These are phyloP conservation scores for Numenius arquata DNA, from an alignment of 2,113 vertebrate genomes.

Conservation along the genomic window DNA sequence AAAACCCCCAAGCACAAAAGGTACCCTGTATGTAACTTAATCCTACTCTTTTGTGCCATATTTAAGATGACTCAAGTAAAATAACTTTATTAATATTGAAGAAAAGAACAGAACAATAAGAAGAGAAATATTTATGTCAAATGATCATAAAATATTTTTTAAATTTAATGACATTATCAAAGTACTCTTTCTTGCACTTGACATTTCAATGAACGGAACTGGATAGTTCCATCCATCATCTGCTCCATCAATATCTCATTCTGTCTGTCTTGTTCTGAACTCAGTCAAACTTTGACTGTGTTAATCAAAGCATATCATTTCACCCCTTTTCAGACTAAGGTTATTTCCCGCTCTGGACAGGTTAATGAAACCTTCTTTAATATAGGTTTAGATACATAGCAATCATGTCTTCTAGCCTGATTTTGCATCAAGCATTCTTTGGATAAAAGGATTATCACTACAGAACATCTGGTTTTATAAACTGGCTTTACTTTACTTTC, in stretches of 20 bases:
- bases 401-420: background rate
- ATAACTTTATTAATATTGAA: background rate
- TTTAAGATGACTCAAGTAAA: background rate
- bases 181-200: background rate
- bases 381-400: background rate
- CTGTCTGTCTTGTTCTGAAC: background rate
- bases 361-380: background rate
- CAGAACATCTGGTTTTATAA: conserved; percentile 26
- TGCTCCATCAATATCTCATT: background rate
- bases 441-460: conserved; percentile 13
- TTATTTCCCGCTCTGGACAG: background rate
- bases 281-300: background rate
- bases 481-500: conserved; percentile 48
- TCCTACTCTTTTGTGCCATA: background rate
- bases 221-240: background rate
- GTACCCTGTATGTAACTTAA: background rate
- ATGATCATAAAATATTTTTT: background rate
- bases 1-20: background rate
- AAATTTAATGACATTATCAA: background rate
- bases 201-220: background rate
- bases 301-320: background rate
- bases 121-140: background rate
- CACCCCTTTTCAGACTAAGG: background rate
- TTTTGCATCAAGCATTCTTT: conserved; percentile 8
- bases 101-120: background rate